Evolutionary conservation across 2,113 vertebrate genomes (phyloP).

Genomic region (Brachirus orientalis): DNA sequence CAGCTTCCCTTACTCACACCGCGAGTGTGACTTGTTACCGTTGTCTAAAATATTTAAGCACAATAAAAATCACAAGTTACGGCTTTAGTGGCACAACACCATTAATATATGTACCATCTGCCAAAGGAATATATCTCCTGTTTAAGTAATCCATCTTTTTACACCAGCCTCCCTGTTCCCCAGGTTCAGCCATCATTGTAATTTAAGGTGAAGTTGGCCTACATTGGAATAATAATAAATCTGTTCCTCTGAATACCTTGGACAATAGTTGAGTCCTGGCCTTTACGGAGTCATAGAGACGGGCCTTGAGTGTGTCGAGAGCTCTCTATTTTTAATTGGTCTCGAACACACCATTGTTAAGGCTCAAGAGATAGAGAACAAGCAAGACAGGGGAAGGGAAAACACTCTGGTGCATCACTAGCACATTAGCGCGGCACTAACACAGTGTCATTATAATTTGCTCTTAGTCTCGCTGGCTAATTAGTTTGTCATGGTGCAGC

Average conservation of each 20-base stretch:
- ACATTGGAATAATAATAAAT: slow-evolving; percentile 80
- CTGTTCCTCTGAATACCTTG: slow-evolving; percentile 69
- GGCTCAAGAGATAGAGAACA: slow-evolving; percentile 37
- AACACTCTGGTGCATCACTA: slow-evolving; percentile 58
- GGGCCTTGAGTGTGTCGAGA: slow-evolving; percentile 62
- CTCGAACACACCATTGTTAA: slow-evolving; percentile 65
- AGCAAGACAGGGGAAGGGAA: slow-evolving; percentile 27
- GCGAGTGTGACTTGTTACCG: slow-evolving; percentile 13
- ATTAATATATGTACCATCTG: slow-evolving; percentile 36
- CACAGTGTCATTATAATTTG: slow-evolving; percentile 76
- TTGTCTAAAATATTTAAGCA: slow-evolving; percentile 6
- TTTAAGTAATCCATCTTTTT: slow-evolving; percentile 68
- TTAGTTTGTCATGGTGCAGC: slow-evolving; percentile 75
- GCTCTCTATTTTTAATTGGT: slow-evolving; percentile 80
- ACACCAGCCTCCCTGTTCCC: slow-evolving; percentile 49
- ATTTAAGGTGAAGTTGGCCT: slow-evolving; percentile 74
- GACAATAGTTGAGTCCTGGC: slow-evolving; percentile 66
- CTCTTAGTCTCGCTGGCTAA: slow-evolving; percentile 74
- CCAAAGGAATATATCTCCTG: slow-evolving; percentile 33
- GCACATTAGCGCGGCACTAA: slow-evolving; percentile 72
- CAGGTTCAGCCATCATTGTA: slow-evolving; percentile 67
- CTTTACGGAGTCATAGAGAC: slow-evolving; percentile 70
- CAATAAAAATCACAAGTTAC: slow-evolving; percentile 28
- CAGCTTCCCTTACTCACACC: background rate
- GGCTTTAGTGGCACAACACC: slow-evolving; percentile 5